Evolutionary conservation across 30 jellyfish, hydroid and myxozoan genomes (phyloP), one percentile per base, ranked within the genome.

Genomic region (Nemopilema nomurai): DNA sequence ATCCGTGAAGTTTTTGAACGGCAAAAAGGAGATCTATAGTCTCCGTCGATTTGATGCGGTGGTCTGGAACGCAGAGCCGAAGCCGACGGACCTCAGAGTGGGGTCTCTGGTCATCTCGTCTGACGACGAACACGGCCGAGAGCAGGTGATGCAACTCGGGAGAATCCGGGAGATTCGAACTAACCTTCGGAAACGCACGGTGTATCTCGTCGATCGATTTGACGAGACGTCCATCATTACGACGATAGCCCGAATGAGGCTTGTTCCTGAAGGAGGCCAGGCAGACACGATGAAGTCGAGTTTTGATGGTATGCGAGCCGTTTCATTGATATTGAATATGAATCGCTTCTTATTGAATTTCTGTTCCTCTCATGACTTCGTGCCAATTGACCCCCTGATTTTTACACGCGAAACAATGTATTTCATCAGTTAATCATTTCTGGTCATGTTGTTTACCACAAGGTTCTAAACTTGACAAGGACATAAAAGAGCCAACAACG

Each of bases 41-140:
- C 74, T 85, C 67, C 81, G 90, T 25, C 83, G 79, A 53, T 76
- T 86, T 79, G 97, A 73, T 16, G 87, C 90, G 33, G 97, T 93
- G 51, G 83, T 93, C 0, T 89, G 98, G 89, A 85, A 93, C 80
- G 86, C 85, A 29, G 97, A 82, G 49, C 98, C 98, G 51, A 71
- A 79, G 30, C 84, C 84, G 31, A 66, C 88, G 4, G 87, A 73
- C 28, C 77, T 88, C 53, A 64, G 87, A 24, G 86, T 79, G 21
- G 88, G 91, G 18, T 19, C 89, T 22, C 23, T 70, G 69, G 86
- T 88, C 9, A 88, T 86, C 20, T 84, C 81, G 21, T 62, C 90
- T 0, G 89, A 77, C 23, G 95, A 86, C 16, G 89, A 86, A 66
- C 84, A 71, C 50, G 91, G 86, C 8, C 28, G 83, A 19, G 82